phyloP scores from a whole-genome alignment of 2,888 invertebrate genomes.

The Andrena marginata region DNA sequence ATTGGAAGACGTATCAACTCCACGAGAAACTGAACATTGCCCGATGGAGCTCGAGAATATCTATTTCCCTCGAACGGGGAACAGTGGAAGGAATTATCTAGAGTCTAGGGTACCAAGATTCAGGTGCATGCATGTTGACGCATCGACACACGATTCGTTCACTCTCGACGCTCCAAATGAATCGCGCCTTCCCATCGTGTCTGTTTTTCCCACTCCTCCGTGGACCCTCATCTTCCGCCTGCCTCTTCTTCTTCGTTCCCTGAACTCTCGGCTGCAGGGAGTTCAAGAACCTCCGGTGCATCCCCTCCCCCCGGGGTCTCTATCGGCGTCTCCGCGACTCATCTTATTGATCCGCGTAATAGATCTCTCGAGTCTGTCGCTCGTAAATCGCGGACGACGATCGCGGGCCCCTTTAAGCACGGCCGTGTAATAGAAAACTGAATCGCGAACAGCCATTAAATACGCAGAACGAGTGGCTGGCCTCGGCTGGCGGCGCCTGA shows the following conservation, averaged over 20 bases:
- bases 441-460: conserved; percentile 12
- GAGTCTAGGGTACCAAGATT: not conserved
- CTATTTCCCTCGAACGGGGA: not conserved
- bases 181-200: conserved; percentile 16
- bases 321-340: conserved; percentile 24
- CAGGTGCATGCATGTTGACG: not conserved
- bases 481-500: not conserved
- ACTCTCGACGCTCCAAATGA: conserved; percentile 30
- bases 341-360: conserved; percentile 54
- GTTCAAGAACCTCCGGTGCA: conserved; percentile 54
- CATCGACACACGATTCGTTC: conserved; percentile 17
- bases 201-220: conserved; percentile 8
- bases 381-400: conserved; percentile 54
- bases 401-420: conserved; percentile 30
- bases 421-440: conserved; percentile 44
- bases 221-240: not conserved
- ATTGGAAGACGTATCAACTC: no score
- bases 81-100: not conserved
- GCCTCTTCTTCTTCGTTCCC: not conserved
- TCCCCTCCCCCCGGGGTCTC: not conserved
- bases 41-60: not conserved
- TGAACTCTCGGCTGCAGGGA: not conserved
- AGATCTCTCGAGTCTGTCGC: conserved; percentile 52
- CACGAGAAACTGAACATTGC: not conserved
- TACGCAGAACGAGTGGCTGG: not conserved